Conservation (phyloP, 2,888 invertebrate species). For the Ophion ellenae region DNA sequence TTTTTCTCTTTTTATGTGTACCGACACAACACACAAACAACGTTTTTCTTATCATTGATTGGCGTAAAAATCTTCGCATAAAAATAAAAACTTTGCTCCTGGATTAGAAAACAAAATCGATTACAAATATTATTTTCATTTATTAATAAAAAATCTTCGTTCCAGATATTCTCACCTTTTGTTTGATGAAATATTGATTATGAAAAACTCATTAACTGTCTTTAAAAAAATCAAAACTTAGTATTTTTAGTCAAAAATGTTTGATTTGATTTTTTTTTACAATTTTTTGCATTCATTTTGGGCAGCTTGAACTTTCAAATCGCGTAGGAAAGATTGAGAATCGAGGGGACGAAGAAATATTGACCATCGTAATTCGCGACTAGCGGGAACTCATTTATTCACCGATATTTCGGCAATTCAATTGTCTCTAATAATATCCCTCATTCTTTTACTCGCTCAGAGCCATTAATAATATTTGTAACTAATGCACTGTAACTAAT, state of each 20-base stretch:
- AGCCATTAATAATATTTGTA: slow-evolving; percentile 60
- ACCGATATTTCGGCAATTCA: slow-evolving; percentile 74
- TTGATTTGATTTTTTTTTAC: background rate
- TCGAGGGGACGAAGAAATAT: slow-evolving; percentile 8
- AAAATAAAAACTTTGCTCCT: too few relatives aligned
- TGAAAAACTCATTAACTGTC: too few relatives aligned
- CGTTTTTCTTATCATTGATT: too few relatives aligned
- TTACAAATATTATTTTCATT: too few relatives aligned
- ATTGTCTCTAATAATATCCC: slow-evolving; percentile 73
- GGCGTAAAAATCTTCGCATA: too few relatives aligned
- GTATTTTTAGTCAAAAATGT: too few relatives aligned
- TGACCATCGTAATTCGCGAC: slow-evolving; percentile 40
- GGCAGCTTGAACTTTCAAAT: background rate
- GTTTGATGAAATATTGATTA: background rate
- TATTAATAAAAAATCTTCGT: background rate
- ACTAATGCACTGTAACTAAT: slow-evolving; percentile 36
- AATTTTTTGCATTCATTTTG: slow-evolving; percentile 1
- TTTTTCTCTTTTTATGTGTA: slow-evolving; percentile 20
- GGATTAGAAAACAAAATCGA: background rate
- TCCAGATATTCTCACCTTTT: background rate
- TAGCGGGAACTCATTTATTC: slow-evolving; percentile 72
- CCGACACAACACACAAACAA: background rate
- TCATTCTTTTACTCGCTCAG: slow-evolving; percentile 53
- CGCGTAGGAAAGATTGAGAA: background rate
- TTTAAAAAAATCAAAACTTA: too few relatives aligned